These are phyloP conservation scores for Lasioglossum morio DNA, from an alignment of 2,888 invertebrate genomes.

Conservation along the genomic window DNA sequence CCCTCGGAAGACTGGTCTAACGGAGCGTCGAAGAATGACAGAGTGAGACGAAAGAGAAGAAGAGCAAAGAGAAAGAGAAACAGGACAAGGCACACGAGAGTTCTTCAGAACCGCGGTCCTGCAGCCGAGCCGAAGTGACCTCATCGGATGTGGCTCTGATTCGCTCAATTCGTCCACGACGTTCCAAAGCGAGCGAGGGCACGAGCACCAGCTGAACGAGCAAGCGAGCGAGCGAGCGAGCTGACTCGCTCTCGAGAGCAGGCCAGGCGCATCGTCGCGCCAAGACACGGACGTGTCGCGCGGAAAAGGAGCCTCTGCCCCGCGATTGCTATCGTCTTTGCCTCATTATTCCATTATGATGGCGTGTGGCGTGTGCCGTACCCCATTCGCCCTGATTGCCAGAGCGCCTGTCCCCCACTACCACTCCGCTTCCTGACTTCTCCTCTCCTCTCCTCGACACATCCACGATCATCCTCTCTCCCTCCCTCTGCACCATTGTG, in stretches of 20 bases:
- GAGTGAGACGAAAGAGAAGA: neutral
- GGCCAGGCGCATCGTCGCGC: slow-evolving; percentile 55
- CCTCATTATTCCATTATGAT: slow-evolving; percentile 84
- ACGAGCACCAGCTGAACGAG: neutral
- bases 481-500: neutral
- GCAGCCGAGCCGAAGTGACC: slow-evolving; percentile 78
- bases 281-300: slow-evolving; percentile 69
- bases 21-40: slow-evolving; percentile 20
- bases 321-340: slow-evolving; percentile 83
- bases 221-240: slow-evolving; percentile 28
- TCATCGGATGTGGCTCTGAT: slow-evolving; percentile 84
- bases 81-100: slow-evolving; percentile 34
- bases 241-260: slow-evolving; percentile 25
- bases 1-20: slow-evolving; percentile 15
- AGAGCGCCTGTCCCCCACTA: slow-evolving; percentile 48
- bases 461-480: neutral
- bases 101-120: slow-evolving; percentile 55
- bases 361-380: slow-evolving; percentile 84
- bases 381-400: slow-evolving; percentile 77
- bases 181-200: slow-evolving; percentile 45
- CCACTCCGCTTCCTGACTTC: slow-evolving; percentile 12
- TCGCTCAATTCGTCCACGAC: slow-evolving; percentile 83
- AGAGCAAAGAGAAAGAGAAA: slow-evolving; percentile 18
- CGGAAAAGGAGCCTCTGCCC: slow-evolving; percentile 78
- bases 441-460: neutral